phyloP scores from a whole-genome alignment of 2,888 invertebrate genomes.

The Salticus scenicus region DNA sequence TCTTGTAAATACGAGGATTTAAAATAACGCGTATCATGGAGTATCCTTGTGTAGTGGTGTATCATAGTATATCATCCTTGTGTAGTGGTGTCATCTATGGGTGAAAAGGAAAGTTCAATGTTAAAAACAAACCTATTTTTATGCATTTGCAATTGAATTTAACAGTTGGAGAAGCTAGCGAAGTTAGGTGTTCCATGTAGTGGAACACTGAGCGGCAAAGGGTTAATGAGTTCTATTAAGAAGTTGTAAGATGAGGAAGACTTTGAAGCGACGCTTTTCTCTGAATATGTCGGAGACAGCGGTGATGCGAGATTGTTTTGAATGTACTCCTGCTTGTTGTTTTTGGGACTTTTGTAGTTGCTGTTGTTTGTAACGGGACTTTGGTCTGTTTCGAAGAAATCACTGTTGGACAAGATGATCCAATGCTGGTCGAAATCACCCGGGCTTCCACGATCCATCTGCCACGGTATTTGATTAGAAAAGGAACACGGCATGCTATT shows the following conservation, averaged over 20 bases:
- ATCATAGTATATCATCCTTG: no score
- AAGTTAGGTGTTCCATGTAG: no score
- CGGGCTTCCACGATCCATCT: conserved; percentile 33
- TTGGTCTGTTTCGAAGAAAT: conserved; percentile 48
- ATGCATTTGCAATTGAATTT: no score
- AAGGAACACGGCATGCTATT: conserved; percentile 59
- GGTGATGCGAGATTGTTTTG: conserved; percentile 43
- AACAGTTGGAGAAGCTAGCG: no score
- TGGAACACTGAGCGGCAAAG: no score
- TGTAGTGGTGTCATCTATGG: no score
- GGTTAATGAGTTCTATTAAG: conserved; percentile 38
- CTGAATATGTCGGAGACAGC: conserved; percentile 48
- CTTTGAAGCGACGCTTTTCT: conserved; percentile 73
- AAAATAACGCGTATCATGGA: no score
- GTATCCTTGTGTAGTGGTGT: no score
- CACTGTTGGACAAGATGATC: conserved; percentile 64
- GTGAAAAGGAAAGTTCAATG: no score
- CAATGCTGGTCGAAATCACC: conserved; percentile 65
- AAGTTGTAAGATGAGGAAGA: conserved; percentile 73
- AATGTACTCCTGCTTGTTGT: conserved; percentile 11
- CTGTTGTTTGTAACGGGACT: conserved; percentile 20
- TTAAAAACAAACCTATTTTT: no score
- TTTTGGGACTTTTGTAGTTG: no score
- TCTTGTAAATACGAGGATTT: no score
- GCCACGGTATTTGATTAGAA: conserved; percentile 55